A percentile compares a stretch with the other conserved stretches of the same genome.
These are phyloP conservation scores for Sternotherus odoratus DNA, from an alignment of 2,797 vertebrate species.

Conservation along the genomic window DNA sequence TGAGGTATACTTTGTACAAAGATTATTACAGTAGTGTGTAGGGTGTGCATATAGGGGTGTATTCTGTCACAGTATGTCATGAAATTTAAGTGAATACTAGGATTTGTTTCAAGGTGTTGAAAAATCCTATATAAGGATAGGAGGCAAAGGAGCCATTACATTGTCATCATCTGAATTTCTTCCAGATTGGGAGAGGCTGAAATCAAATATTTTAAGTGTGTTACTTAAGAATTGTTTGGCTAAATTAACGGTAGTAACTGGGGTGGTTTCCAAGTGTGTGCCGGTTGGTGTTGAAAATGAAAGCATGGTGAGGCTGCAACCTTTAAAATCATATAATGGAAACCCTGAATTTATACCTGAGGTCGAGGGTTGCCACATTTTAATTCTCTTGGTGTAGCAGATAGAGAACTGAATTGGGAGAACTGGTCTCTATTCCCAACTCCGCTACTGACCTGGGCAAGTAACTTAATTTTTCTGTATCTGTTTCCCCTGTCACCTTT, in stretches of 20 bases:
- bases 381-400: neutral
- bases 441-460: neutral
- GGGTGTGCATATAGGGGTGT: too few relatives aligned
- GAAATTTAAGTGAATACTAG: neutral
- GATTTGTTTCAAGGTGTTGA: slow-evolving; percentile 38
- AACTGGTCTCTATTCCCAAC: accelerated
- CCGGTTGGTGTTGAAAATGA: slow-evolving; percentile 38
- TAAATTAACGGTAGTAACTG: slow-evolving; percentile 8
- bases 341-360: neutral
- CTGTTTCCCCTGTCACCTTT: neutral
- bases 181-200: neutral
- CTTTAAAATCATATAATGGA: slow-evolving; percentile 6
- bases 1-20: too few relatives aligned
- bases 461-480: neutral
- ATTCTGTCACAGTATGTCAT: neutral
- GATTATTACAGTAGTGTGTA: too few relatives aligned
- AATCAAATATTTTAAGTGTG: slow-evolving; percentile 6
- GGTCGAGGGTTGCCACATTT: neutral
- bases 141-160: slow-evolving; percentile 5
- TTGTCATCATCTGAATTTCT: slow-evolving; percentile 7
- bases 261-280: slow-evolving; percentile 27
- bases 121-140: slow-evolving; percentile 10
- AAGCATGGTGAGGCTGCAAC: neutral
- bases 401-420: neutral
- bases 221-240: neutral